A percentile compares a stretch with the other conserved stretches of the same genome.
phyloP scores from a whole-genome alignment of 2,113 vertebrate genomes.

The Leiothrix lutea region DNA sequence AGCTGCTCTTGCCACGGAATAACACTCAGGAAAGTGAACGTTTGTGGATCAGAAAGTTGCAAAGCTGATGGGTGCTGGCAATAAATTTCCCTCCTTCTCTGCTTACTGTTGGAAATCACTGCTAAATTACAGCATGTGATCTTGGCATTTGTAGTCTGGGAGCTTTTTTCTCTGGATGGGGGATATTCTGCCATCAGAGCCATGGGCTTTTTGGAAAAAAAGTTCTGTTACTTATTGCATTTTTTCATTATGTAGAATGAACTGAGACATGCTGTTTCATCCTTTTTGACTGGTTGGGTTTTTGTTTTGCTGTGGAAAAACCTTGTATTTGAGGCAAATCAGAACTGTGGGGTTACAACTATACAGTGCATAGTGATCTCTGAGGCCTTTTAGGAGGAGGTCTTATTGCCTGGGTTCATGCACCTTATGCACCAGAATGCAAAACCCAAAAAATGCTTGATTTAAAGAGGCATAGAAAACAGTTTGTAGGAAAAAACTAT shows the following conservation, averaged over 20 bases:
- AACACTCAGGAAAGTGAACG: neutral
- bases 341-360: neutral
- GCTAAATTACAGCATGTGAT: neutral
- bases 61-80: neutral
- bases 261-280: neutral
- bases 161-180: neutral
- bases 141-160: neutral
- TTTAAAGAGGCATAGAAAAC: neutral
- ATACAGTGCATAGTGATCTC: neutral
- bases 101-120: fast-evolving
- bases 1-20: neutral
- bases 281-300: neutral
- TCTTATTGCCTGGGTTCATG: neutral
- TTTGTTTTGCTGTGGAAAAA: neutral
- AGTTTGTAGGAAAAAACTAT: neutral
- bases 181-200: neutral
- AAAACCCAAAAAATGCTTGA: neutral
- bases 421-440: neutral
- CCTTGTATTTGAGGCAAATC: neutral
- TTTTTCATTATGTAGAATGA: neutral
- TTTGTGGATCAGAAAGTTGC: neutral
- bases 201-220: neutral
- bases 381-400: neutral
- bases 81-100: neutral
- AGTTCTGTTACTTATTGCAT: neutral